phyloP scores from a whole-genome alignment of 2,888 invertebrate species.

The Pachydiplax longipennis region DNA sequence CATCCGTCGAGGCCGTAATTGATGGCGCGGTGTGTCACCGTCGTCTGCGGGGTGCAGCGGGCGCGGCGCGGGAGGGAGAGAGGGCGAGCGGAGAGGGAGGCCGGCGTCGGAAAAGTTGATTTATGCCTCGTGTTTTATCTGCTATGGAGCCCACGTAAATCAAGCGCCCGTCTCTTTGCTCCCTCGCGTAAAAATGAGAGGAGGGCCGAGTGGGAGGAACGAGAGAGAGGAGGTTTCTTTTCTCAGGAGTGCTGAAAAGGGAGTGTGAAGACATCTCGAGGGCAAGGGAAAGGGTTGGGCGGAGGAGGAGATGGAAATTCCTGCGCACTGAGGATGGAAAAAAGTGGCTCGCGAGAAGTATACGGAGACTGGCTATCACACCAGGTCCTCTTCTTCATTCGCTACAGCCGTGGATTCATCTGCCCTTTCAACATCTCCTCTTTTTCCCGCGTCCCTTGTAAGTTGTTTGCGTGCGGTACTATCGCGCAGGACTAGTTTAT shows the following conservation, averaged over 20 bases:
- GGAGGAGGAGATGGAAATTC: not conserved
- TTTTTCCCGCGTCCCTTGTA: not conserved
- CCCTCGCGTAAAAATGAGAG: slow-evolving; percentile 51
- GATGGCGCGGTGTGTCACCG: slow-evolving; percentile 22
- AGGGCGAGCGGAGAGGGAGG: slow-evolving; percentile 53
- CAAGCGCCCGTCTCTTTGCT: slow-evolving; percentile 46
- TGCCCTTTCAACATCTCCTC: not conserved
- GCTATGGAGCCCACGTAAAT: slow-evolving; percentile 48
- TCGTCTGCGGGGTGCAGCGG: slow-evolving; percentile 45
- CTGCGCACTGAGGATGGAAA: not conserved
- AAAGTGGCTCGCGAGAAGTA: not conserved
- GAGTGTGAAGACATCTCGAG: slow-evolving; percentile 23
- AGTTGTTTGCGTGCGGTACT: too few species aligned
- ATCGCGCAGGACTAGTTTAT: too few species aligned
- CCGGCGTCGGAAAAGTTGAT: slow-evolving; percentile 60
- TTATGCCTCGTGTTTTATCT: slow-evolving; percentile 57
- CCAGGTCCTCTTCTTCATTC: not conserved
- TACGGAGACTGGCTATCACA: not conserved
- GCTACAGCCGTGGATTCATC: not conserved
- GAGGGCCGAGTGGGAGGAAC: slow-evolving; percentile 50
- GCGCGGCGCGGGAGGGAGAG: slow-evolving; percentile 47
- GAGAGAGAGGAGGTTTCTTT: slow-evolving; percentile 17
- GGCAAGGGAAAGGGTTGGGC: not conserved
- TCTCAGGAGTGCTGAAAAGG: slow-evolving; percentile 24
- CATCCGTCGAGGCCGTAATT: not conserved